Base-by-base conservation (phyloP, 1,140 invertebrate genomes). In the Pachypsylla venusta region DNA sequence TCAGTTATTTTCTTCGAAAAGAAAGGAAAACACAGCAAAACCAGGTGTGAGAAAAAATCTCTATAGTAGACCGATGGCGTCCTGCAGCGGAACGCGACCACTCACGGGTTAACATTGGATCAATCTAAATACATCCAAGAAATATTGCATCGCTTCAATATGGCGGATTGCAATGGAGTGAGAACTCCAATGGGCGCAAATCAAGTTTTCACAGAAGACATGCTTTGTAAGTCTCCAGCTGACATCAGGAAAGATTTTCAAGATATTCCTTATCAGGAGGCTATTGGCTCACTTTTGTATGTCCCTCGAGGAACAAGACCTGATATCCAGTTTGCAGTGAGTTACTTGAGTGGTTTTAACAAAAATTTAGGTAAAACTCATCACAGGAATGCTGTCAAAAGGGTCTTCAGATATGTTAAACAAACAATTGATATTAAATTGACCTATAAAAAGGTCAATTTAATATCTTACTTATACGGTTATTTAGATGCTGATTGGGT, bases 81-180 rank as follows among this genome's bases (percentile, higher is more conserved):
- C n/a, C n/a, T n/a, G n/a, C n/a, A n/a, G n/a, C n/a, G n/a, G n/a
- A n/a, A n/a, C n/a, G n/a, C n/a, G n/a, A n/a, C n/a, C n/a, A n/a
- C n/a, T n/a, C n/a, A n/a, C n/a, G n/a, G 30, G 22, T 57, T 60
- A 16, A 67, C 62, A 25, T 53, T 72, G 60, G 67, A 48, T 63
- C 70, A 74, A 67, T 62, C 59, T 63, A 67, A 65, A 53, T 72
- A 73, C 65, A 73, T 71, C 63, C 68, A 71, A 62, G 68, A 65
- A 57, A 66, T 72, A 60, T 66, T 68, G 58, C 57, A 53, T 61
- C 69, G 68, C 62, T 71, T 71, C 66, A 58, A 67, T 64, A 25
- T 71, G 7, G 39, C 68, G 67, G 67, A 69, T 59, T 70, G 65
- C 58, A 72, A 72, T 24, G 25, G 64, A 27, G 62, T 64, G n/a